Percentiles rank a stretch among this genome's conserved stretches.
These are phyloP conservation scores for Nyctalus aviator DNA, from an alignment of 2,797 vertebrate genomes.

Conservation along the genomic window DNA sequence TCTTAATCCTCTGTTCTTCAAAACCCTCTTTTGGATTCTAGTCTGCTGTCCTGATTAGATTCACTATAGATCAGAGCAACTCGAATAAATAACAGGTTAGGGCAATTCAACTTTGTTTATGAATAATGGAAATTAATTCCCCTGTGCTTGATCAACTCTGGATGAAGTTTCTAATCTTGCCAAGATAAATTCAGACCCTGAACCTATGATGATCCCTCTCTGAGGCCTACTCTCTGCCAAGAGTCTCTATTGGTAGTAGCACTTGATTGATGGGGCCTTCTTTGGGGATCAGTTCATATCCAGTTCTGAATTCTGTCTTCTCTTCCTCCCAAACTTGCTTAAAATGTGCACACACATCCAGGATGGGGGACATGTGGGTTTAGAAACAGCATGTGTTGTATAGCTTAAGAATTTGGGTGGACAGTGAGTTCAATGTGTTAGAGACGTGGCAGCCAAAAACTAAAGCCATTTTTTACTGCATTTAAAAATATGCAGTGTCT, in stretches of 20 bases:
- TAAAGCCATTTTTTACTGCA: background rate
- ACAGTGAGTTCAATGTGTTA: background rate
- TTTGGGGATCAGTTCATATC: background rate
- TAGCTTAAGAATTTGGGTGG: background rate
- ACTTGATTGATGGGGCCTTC: background rate
- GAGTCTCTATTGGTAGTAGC: background rate
- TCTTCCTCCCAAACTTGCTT: background rate
- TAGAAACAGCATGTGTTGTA: constrained; percentile 6
- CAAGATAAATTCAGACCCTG: constrained; percentile 7
- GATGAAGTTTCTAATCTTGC: background rate
- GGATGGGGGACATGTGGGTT: background rate
- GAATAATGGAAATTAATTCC: background rate
- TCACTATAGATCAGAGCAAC: background rate
- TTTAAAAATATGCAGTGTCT: background rate
- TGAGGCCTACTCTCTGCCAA: background rate
- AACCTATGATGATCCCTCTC: background rate
- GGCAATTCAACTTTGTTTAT: constrained; percentile 11
- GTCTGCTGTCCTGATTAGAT: background rate
- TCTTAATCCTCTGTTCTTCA: background rate
- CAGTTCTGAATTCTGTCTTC: background rate
- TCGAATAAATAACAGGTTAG: background rate
- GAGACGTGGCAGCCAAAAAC: background rate
- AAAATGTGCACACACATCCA: fast-evolving
- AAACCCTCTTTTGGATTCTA: background rate
- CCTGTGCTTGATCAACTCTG: background rate